Evolutionary conservation across 2,888 invertebrate species (phyloP).

Genomic region (Gisinianus flammeolus): DNA sequence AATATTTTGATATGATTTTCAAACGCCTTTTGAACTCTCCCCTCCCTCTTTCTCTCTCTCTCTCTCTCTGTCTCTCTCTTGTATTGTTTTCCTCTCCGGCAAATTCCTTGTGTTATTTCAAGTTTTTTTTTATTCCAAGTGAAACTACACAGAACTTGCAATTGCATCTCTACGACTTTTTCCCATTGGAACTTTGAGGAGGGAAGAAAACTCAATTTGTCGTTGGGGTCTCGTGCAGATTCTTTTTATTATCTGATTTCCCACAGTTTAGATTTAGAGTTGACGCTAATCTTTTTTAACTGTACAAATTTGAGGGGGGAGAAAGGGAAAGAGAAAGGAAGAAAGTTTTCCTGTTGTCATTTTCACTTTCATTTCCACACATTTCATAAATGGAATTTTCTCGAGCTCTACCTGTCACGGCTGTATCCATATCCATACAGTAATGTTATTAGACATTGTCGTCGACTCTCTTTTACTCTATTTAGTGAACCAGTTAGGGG

Average conservation of each 20-base stretch:
- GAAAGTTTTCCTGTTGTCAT: not conserved
- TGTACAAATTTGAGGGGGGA: not conserved
- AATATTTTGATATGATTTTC: constrained; percentile 10
- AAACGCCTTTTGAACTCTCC: not conserved
- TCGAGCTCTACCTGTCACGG: no score
- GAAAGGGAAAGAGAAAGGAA: not conserved
- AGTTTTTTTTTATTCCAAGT: not conserved
- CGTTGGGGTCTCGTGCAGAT: no score
- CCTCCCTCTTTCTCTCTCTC: not conserved
- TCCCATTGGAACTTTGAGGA: no score
- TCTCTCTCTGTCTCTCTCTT: not conserved
- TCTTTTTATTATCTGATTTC: not conserved
- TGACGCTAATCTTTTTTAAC: constrained; percentile 4
- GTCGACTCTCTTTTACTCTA: no score
- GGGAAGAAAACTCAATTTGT: no score
- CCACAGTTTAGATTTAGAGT: not conserved
- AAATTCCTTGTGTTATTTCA: not conserved
- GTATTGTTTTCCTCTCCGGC: not conserved
- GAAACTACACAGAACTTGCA: no score
- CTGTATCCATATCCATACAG: no score
- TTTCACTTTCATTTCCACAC: not conserved
- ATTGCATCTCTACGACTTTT: no score
- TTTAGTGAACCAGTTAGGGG: no score
- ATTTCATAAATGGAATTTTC: not conserved
- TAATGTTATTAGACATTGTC: no score